Base-by-base conservation (phyloP, 1,140 invertebrate genomes). In the Calosoma granatense region DNA sequence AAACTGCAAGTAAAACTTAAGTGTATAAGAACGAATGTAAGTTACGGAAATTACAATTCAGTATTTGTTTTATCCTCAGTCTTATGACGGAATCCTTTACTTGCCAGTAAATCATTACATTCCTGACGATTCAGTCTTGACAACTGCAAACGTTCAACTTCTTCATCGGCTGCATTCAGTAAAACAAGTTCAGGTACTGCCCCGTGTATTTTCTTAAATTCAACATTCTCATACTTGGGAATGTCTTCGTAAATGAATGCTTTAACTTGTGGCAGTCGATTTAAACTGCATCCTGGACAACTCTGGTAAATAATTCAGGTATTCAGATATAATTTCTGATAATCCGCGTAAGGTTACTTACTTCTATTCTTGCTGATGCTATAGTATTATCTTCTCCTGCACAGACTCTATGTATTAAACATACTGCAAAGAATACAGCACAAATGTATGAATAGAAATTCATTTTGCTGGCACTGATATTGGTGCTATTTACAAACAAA, bases 261-360 rank as follows among this genome's bases (percentile, higher is more conserved):
- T 71, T 85, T 88, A 9, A 90, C 83, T 71, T 88, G 81, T 17
- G 82, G 81, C 20, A 88, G 73, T 55, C 82, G 75, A 62, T 88
- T 89, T 58, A 90, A 68, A 20, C 79, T 80, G 73, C 87, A 90
- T 62, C 87, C 86, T 64, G 80, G 77, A 68, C 87, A 90, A 65
- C 83, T 88, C 86, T 90, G 74, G 41, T 81, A 80, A 20, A 58
- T n/a, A 58, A 20, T 30, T 22, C 3, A 12, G 41, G 17, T 47
- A 47, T 3, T 47, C 17, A 9, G 6, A 12, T 47, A 17, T 47
- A 6, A 12, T 47, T 12, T 36, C 6, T 9, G 26, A 36, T 36
- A 9, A 47, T 4, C 9, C 9, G 9, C 4, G 9, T 6, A 47
- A 17, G 41, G 9, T 17, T 12, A 47, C 41, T 47, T 47, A 47